Evolutionary conservation across 1,140 invertebrate species (phyloP).

Genomic region (Asbolus verrucosus): DNA sequence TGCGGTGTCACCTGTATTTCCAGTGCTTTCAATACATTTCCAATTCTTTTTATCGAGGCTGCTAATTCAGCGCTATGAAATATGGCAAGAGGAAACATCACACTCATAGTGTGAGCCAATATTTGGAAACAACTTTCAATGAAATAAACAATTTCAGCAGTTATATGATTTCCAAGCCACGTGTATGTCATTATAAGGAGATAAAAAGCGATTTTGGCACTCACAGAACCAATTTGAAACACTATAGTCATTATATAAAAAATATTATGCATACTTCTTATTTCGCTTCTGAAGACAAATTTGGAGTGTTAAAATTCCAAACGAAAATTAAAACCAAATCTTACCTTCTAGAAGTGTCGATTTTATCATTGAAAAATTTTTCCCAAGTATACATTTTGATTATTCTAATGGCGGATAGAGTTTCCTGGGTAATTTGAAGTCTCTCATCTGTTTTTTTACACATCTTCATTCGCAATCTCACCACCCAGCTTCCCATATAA

Average conservation of each 20-base stretch:
- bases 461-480: constrained; percentile 48
- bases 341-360: constrained; percentile 52
- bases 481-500: constrained; percentile 42
- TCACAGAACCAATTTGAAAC: constrained; percentile 67
- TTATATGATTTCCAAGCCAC: constrained; percentile 74
- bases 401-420: constrained; percentile 56
- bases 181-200: constrained; percentile 79
- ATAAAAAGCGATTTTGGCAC: constrained; percentile 70
- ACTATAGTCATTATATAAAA: constrained; percentile 55
- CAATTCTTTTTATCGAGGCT: constrained; percentile 45
- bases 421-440: constrained; percentile 56
- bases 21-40: constrained; percentile 42
- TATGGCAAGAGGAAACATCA: constrained; percentile 79
- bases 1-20: constrained; percentile 24
- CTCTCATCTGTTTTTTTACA: constrained; percentile 56
- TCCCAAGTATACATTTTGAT: constrained; percentile 61
- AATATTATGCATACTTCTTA: constrained; percentile 50
- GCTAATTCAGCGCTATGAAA: constrained; percentile 68
- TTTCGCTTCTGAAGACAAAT: constrained; percentile 53
- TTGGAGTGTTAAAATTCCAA: too few relatives aligned
- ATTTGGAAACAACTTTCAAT: constrained; percentile 81
- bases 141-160: constrained; percentile 82
- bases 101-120: constrained; percentile 78
- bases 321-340: constrained; percentile 33
- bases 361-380: constrained; percentile 52